Percentiles rank a stretch among this genome's conserved stretches.
Conservation (phyloP, 2,888 invertebrate genomes). For the Clitarchus hookeri region DNA sequence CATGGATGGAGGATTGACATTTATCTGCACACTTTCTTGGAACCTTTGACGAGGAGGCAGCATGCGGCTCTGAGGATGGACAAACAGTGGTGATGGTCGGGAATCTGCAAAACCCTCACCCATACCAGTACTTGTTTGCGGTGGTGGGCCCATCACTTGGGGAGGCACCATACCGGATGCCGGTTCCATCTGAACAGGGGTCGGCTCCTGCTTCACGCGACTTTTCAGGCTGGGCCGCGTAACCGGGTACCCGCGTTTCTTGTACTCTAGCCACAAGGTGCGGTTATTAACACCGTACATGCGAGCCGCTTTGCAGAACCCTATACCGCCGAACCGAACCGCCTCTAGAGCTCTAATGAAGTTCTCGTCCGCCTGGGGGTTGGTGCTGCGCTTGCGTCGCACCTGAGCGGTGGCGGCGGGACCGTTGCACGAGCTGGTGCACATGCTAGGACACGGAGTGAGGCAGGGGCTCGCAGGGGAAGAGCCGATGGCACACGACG, state of each 20-base stretch:
- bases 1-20: slow-evolving; percentile 66
- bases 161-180: slow-evolving; percentile 51
- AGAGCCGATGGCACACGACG: slow-evolving; percentile 33
- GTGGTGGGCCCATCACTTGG: slow-evolving; percentile 64
- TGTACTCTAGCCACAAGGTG: slow-evolving; percentile 83
- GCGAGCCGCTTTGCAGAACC: slow-evolving; percentile 83
- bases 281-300: slow-evolving; percentile 85
- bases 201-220: slow-evolving; percentile 68
- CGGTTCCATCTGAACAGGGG: slow-evolving; percentile 45
- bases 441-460: slow-evolving; percentile 43
- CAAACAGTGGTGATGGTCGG: slow-evolving; percentile 63
- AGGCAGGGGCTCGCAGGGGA: slow-evolving; percentile 36
- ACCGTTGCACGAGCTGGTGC: slow-evolving; percentile 47
- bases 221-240: slow-evolving; percentile 78
- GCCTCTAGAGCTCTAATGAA: slow-evolving; percentile 81
- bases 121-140: slow-evolving; percentile 69
- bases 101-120: slow-evolving; percentile 69
- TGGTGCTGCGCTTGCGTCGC: slow-evolving; percentile 73
- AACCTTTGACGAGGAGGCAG: slow-evolving; percentile 29
- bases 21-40: slow-evolving; percentile 59
- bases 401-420: slow-evolving; percentile 45
- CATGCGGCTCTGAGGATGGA: slow-evolving; percentile 44
- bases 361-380: slow-evolving; percentile 82
- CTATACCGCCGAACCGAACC: slow-evolving; percentile 80
- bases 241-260: slow-evolving; percentile 81